A percentile compares a stretch with the other conserved stretches of the same genome.
Conservation (phyloP, 2,888 invertebrate species). For the Aspidiotus rigidus region DNA sequence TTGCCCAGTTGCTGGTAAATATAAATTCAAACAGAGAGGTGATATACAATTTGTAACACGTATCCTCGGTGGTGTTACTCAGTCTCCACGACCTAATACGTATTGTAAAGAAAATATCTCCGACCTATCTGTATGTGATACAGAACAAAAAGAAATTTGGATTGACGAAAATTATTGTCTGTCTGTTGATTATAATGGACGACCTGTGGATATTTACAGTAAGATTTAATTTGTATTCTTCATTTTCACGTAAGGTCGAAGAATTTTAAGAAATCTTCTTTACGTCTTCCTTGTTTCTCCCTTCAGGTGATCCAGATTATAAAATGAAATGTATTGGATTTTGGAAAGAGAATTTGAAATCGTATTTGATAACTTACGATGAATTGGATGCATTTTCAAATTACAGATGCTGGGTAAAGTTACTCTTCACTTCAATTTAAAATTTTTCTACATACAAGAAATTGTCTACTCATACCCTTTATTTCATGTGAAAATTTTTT, state of each 20-base stretch:
- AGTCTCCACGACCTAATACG: conserved; percentile 84
- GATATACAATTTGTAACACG: conserved; percentile 84
- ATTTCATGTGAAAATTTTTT: background rate
- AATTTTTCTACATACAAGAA: too few relatives aligned
- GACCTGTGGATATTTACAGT: conserved; percentile 92
- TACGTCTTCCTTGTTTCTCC: background rate
- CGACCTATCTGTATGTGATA: conserved; percentile 90
- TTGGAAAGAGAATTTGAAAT: conserved; percentile 96
- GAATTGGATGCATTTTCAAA: conserved; percentile 90
- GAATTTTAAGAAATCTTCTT: background rate
- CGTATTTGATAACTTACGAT: conserved; percentile 91
- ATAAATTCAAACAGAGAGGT: conserved; percentile 84
- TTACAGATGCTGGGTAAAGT: conserved; percentile 85
- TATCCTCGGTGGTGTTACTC: conserved; percentile 89
- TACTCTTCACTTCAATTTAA: too few relatives aligned
- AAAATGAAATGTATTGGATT: conserved; percentile 94
- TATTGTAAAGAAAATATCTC: conserved; percentile 89
- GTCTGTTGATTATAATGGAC: conserved; percentile 88
- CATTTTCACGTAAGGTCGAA: background rate
- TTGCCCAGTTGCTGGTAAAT: conserved; percentile 94
- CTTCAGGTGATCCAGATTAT: conserved; percentile 78
- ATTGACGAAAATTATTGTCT: conserved; percentile 94
- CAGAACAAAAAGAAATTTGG: conserved; percentile 85
- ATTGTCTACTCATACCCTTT: background rate
- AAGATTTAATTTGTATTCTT: conserved; percentile 37